Evolutionary conservation across 2,888 invertebrate genomes (phyloP).

Genomic region (Agrilus biguttatus): DNA sequence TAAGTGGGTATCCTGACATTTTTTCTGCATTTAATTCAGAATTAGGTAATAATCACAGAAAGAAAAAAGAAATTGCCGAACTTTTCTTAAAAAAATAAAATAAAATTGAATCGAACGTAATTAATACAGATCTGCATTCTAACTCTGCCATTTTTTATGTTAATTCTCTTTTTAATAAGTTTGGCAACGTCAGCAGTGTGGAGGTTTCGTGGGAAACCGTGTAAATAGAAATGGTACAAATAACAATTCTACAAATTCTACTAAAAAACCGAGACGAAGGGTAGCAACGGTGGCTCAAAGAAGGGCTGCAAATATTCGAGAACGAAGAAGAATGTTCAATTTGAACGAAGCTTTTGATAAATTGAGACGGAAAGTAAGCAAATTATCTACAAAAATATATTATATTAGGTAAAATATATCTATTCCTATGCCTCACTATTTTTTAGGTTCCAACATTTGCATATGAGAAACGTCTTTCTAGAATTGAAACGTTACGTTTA

Average conservation of each 20-base stretch:
- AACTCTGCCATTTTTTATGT: too few species aligned
- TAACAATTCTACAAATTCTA: constrained; percentile 24
- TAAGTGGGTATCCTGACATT: constrained; percentile 52
- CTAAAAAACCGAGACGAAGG: constrained; percentile 71
- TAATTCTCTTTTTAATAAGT: constrained; percentile 18
- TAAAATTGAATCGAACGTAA: too few species aligned
- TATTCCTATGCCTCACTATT: not conserved
- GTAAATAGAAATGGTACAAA: constrained; percentile 19
- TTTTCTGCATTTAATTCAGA: constrained; percentile 53
- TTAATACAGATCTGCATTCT: too few species aligned
- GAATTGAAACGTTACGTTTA: constrained; percentile 86
- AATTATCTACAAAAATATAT: not conserved
- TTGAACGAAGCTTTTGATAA: constrained; percentile 93
- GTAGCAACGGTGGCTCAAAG: constrained; percentile 85
- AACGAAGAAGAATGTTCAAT: constrained; percentile 88
- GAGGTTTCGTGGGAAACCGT: constrained; percentile 29
- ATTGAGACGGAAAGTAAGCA: constrained; percentile 62
- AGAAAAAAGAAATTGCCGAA: not conserved
- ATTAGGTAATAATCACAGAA: constrained; percentile 29
- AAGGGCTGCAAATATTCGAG: constrained; percentile 84
- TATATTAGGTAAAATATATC: too few species aligned
- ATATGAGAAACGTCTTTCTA: constrained; percentile 86
- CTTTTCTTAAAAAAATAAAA: not conserved
- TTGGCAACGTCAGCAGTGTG: constrained; percentile 43
- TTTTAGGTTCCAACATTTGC: constrained; percentile 82